Evolutionary conservation across 2,888 invertebrate species (phyloP).

Genomic region (Smittia aterrima): DNA sequence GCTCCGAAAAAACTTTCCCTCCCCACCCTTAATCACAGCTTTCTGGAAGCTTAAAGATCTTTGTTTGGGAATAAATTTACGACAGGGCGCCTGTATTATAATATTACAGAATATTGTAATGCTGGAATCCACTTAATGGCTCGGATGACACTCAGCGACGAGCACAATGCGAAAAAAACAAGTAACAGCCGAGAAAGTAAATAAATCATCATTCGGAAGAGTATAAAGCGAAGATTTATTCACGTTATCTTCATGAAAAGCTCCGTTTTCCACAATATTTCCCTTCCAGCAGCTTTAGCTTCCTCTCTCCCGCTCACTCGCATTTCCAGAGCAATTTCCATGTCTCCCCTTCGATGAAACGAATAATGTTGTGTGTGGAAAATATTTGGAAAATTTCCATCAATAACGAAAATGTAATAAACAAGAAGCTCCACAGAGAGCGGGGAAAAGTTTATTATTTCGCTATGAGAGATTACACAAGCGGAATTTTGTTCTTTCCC

Average conservation of each 20-base stretch:
- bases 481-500: too few relatives aligned
- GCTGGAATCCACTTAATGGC: conserved; percentile 21
- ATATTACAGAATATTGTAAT: too few relatives aligned
- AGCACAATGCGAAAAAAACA: background rate
- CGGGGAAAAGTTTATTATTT: background rate
- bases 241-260: conserved; percentile 1
- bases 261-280: background rate
- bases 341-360: background rate
- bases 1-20: too few relatives aligned
- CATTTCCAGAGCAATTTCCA: background rate
- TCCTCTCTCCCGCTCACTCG: background rate
- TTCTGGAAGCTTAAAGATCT: too few relatives aligned
- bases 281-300: background rate
- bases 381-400: conserved; percentile 14
- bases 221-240: conserved; percentile 31
- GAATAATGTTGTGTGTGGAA: background rate
- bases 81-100: too few relatives aligned
- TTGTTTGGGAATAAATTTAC: too few relatives aligned
- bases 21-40: too few relatives aligned
- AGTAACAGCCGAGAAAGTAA: background rate
- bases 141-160: background rate
- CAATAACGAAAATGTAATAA: conserved; percentile 1
- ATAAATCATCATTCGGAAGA: conserved; percentile 37
- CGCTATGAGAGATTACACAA: background rate
- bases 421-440: background rate